Evolutionary conservation across 2,888 invertebrate species (phyloP), one percentile per base, ranked within the genome.

Genomic region (Diplazon laetatorius): DNA sequence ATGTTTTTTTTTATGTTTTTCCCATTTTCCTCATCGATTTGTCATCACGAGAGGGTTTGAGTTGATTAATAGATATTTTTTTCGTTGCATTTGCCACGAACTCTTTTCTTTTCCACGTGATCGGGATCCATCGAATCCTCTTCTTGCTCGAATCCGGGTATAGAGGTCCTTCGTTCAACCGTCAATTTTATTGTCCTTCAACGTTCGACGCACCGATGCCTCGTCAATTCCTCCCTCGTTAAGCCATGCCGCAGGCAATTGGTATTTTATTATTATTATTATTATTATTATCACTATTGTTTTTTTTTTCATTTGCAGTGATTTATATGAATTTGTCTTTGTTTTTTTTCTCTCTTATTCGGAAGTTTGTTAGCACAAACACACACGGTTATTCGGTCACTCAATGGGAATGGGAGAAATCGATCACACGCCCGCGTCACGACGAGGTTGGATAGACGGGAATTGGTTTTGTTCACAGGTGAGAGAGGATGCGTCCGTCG

Each of bases 181-280:
- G 44, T 66, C 57, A 39, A 39, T 68, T 16, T 62, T 66, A 60
- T 71, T 48, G 60, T 60, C 65, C 59, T 42, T 55, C 55, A 30
- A 30, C 6, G 39, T 55, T 68, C 55, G 16, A 68, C 50, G 35
- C 22, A 66, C 14, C 66, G 52, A 30, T 18, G 46, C 48, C 66
- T 68, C 44, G 46, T 66, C 42, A 74, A 69, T 66, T 74, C 57
- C 71, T 78, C 62, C 20, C 66, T 42, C 50, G 48, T 75, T 62
- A 78, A 71, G 71, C 76, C 82, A 80, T 85, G 82, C 83, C 59
- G 76, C 82, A 82, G 82, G 80, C 83, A 78, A 72, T 55, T 63
- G 20, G 71, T 52, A 48, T 75, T 50, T 70, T 30, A 10, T 35
- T 48, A 25, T 30, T 46, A 59, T 62, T 30, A 46, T 42, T 18